phyloP scores from a whole-genome alignment of 2,888 invertebrate genomes.

The Tinea pellionella region DNA sequence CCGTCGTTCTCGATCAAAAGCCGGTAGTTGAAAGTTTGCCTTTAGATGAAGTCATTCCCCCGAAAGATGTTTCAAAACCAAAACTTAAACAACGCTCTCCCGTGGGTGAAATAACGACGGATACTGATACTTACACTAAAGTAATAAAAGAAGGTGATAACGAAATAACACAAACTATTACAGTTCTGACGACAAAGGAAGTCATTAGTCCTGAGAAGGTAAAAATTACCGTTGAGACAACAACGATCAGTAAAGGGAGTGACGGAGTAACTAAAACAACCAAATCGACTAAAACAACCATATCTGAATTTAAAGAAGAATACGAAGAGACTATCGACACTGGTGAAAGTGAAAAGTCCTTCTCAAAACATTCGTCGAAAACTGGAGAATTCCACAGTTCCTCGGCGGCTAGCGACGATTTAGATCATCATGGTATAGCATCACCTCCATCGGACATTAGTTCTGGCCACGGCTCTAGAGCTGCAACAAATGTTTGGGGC shows the following conservation, averaged over 20 bases:
- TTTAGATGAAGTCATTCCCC: neutral
- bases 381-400: conserved; percentile 67
- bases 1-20: conserved; percentile 31
- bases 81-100: conserved; percentile 53
- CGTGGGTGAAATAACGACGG: conserved; percentile 56
- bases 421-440: conserved; percentile 64
- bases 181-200: conserved; percentile 61
- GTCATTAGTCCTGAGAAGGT: conserved; percentile 60
- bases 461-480: conserved; percentile 67
- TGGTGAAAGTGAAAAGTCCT: conserved; percentile 61
- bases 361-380: conserved; percentile 58
- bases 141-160: conserved; percentile 51
- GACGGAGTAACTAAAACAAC: conserved; percentile 61
- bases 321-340: conserved; percentile 57
- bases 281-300: conserved; percentile 62
- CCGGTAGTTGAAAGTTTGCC: conserved; percentile 25
- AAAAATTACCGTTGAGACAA: conserved; percentile 58
- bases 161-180: conserved; percentile 58
- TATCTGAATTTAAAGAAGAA: conserved; percentile 61
- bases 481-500: conserved; percentile 65
- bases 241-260: conserved; percentile 53
- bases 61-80: conserved; percentile 28
- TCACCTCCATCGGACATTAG: conserved; percentile 74
- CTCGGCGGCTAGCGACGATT: conserved; percentile 74
- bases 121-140: conserved; percentile 58